phyloP scores from a whole-genome alignment of 2,113 vertebrate genomes.

The Cygnus buccinator region DNA sequence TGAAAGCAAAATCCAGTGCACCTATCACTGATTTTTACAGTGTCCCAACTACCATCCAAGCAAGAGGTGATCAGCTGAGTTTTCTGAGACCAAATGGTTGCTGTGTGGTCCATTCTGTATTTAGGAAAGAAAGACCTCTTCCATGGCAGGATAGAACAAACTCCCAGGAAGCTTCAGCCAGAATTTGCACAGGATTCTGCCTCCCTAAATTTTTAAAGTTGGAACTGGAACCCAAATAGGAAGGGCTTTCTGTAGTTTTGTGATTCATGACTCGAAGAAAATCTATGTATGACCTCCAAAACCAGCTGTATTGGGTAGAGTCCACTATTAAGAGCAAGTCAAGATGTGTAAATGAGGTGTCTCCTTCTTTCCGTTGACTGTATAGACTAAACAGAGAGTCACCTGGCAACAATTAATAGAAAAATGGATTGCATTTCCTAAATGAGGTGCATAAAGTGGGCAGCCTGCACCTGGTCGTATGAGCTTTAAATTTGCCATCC shows the following conservation, averaged over 20 bases:
- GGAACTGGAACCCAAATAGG: neutral
- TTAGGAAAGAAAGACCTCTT: neutral
- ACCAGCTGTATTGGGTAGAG: slow-evolving; percentile 38
- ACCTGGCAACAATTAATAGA: slow-evolving; percentile 66
- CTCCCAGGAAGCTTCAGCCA: neutral
- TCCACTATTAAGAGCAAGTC: slow-evolving; percentile 16
- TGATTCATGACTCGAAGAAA: neutral
- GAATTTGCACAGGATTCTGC: neutral
- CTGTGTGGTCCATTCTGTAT: neutral
- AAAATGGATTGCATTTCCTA: slow-evolving; percentile 67
- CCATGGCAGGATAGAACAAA: neutral
- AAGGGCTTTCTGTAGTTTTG: neutral
- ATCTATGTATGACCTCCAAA: slow-evolving; percentile 2
- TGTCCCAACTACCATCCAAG: neutral
- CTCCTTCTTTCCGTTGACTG: slow-evolving; percentile 60
- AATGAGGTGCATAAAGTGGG: slow-evolving; percentile 65
- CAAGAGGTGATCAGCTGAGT: neutral
- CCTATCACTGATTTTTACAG: neutral
- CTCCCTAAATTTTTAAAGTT: neutral
- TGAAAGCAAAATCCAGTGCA: neutral
- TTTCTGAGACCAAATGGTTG: neutral
- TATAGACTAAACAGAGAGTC: slow-evolving; percentile 69
- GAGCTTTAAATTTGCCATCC: slow-evolving; percentile 45
- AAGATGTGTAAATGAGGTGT: slow-evolving; percentile 69
- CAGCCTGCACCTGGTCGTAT: slow-evolving; percentile 63